Base-by-base conservation (phyloP, 2,888 invertebrate species). In the Mesoligia furuncula region DNA sequence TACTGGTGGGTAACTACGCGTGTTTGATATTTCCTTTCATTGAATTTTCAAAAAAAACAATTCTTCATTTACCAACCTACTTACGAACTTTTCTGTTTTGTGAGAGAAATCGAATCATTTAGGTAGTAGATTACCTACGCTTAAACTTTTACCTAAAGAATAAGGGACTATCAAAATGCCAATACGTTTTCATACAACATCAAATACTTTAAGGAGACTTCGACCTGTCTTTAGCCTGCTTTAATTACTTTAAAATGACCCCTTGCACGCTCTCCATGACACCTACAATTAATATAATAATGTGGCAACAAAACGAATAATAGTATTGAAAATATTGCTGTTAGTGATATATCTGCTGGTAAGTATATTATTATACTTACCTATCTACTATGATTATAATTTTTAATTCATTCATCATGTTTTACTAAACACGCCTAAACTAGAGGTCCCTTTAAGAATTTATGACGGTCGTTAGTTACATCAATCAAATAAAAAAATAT, bases 21-120 rank as follows among this genome's bases (percentile, higher is more conserved):
- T 75, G 64, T 75, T 64, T 69, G 45, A 48, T n/a, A 75, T 39
- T 82, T 79, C 17, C 42, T 75, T 73, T 65, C 45, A 51, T 59
- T 62, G 62, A 75, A 69, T 75, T 69, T 73, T 45, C 45, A n/a
- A 42, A 59, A 31, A 31, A 59, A 70, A 73, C 24, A 39, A 83
- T 57, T 36, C 7, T 51, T 65, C 1, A 62, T 73, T 48, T 80
- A 39, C 39, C 2, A 57, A 39, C 45, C 4, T 64, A 39, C 27
- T 45, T 36, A 65, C 36, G 17, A 39, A 42, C 13, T 79, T 73
- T 71, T 70, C n/a, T 72, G 15, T 79, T 74, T 59, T 73, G 51
- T 36, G 15, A 51, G 66, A 71, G 39, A 17, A 31, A 68, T 67
- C 17, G 39, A n/a, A 79, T 51, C 8, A 39, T 74, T 59, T 39